Percentiles rank a stretch among this genome's conserved stretches.
These are phyloP conservation scores for Agapetus fuscipes DNA, from an alignment of 2,888 invertebrate species.

Conservation along the genomic window DNA sequence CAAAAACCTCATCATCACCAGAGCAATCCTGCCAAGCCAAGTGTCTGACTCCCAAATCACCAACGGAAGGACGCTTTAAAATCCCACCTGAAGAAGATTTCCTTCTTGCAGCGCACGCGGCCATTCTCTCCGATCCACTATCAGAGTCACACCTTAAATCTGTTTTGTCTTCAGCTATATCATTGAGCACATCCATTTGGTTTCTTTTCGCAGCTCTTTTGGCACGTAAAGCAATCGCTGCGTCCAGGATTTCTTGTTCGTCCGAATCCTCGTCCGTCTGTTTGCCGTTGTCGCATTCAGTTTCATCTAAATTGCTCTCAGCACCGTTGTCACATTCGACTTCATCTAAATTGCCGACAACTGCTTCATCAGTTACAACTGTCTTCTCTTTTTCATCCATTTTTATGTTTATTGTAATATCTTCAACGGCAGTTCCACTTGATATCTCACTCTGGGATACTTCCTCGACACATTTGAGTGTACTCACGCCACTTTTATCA, in stretches of 20 bases:
- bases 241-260: background rate
- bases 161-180: background rate
- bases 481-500: too few relatives aligned
- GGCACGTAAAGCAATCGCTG: background rate
- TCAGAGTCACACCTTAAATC: conserved; percentile 1
- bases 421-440: too few relatives aligned
- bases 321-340: background rate
- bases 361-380: background rate
- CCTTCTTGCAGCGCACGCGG: conserved; percentile 3
- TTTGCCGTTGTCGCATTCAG: background rate
- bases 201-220: background rate
- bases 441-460: too few relatives aligned
- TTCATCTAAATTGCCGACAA: background rate
- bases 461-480: background rate
- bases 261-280: background rate
- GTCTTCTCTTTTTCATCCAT: too few relatives aligned
- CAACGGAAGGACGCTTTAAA: conserved; percentile 19
- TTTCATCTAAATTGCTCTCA: too few relatives aligned
- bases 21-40: conserved; percentile 7
- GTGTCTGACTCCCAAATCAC: conserved; percentile 10
- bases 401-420: too few relatives aligned
- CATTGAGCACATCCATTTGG: background rate
- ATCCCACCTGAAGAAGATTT: conserved; percentile 20
- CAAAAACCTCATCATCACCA: conserved; percentile 54
- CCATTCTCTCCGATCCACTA: conserved; percentile 3